phyloP scores from a whole-genome alignment of 2,888 invertebrate genomes.

The Carpatolechia fugitivella region DNA sequence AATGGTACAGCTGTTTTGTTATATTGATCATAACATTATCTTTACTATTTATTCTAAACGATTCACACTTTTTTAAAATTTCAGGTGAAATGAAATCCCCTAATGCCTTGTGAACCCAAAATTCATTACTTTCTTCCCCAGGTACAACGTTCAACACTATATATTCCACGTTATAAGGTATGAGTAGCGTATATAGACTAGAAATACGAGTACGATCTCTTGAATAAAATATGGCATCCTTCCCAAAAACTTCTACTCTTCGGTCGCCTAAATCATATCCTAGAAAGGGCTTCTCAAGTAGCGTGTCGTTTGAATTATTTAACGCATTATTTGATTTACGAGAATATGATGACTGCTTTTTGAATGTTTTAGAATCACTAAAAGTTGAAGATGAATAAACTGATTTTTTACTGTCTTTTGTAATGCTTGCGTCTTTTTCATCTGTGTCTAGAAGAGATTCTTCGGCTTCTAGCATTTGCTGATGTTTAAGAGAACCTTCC shows the following conservation, averaged over 20 bases:
- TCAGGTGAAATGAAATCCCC: slow-evolving; percentile 41
- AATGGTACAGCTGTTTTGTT: slow-evolving; percentile 48
- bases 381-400: slow-evolving; percentile 26
- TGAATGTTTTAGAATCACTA: slow-evolving; percentile 43
- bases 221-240: slow-evolving; percentile 60
- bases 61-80: slow-evolving; percentile 46
- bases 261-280: slow-evolving; percentile 66
- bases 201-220: slow-evolving; percentile 58
- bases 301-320: neutral
- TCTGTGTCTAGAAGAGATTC: slow-evolving; percentile 20
- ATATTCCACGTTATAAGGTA: slow-evolving; percentile 61
- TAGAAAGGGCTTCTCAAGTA: slow-evolving; percentile 44
- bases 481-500: slow-evolving; percentile 65
- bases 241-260: slow-evolving; percentile 67
- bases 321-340: neutral
- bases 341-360: slow-evolving; percentile 28
- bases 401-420: neutral
- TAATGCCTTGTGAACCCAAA: slow-evolving; percentile 62
- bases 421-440: slow-evolving; percentile 34
- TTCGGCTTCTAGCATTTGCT: slow-evolving; percentile 43
- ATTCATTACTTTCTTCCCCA: slow-evolving; percentile 54
- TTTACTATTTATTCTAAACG: slow-evolving; percentile 59
- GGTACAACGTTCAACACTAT: slow-evolving; percentile 52
- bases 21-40: slow-evolving; percentile 57
- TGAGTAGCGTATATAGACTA: slow-evolving; percentile 52